These are phyloP conservation scores for Enteromius trimaculatus DNA, from an alignment of 2,797 vertebrate genomes.

Conservation along the genomic window DNA sequence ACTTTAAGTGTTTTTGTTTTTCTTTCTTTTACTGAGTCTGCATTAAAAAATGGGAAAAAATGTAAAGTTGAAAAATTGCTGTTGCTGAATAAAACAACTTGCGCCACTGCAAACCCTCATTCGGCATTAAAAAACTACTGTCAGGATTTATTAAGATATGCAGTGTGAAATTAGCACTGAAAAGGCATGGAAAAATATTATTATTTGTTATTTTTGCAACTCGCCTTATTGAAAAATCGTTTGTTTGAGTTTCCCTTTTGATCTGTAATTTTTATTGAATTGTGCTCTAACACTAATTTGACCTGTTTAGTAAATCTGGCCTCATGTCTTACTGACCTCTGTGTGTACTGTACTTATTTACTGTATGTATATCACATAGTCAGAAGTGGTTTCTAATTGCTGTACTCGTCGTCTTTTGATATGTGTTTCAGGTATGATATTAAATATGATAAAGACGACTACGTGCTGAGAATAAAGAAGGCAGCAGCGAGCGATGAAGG, in stretches of 20 bases:
- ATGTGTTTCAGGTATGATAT: constrained; percentile 88
- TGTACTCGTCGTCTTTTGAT: neutral
- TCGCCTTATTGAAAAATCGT: too few relatives aligned
- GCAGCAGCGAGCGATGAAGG: constrained; percentile 87
- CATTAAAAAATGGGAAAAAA: neutral
- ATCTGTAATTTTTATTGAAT: too few relatives aligned
- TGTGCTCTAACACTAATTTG: too few relatives aligned
- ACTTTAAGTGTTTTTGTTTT: neutral
- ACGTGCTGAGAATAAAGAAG: constrained; percentile 94
- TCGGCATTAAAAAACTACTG: too few relatives aligned
- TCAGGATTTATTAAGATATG: too few relatives aligned
- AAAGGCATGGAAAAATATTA: too few relatives aligned
- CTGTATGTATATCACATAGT: neutral
- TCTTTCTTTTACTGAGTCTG: neutral
- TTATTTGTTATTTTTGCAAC: too few relatives aligned
- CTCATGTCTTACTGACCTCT: neutral
- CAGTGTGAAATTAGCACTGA: too few relatives aligned
- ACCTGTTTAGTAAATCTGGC: too few relatives aligned
- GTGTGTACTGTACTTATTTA: neutral
- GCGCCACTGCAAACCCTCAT: too few relatives aligned
- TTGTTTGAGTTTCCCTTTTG: too few relatives aligned
- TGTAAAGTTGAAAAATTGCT: neutral
- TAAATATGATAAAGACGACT: constrained; percentile 96
- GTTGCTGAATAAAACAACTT: neutral
- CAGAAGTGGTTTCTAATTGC: neutral